These are phyloP conservation scores for Kuschelorhynchus macadamiae DNA, from an alignment of 2,888 invertebrate species.

Conservation along the genomic window DNA sequence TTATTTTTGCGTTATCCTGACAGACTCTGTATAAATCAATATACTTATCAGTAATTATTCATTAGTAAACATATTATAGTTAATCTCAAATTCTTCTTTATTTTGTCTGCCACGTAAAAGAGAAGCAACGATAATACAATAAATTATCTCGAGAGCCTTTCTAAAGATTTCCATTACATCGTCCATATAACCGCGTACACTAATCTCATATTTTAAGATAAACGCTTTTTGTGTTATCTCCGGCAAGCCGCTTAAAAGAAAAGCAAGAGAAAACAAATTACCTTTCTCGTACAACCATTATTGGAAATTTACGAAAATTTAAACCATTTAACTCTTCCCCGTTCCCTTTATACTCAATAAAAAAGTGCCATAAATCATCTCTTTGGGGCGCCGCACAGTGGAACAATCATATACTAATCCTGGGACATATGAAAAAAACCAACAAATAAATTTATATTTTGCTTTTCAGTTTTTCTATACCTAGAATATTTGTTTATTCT, in stretches of 20 bases:
- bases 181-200: slow-evolving; percentile 15
- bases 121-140: slow-evolving; percentile 11
- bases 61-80: no score
- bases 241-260: slow-evolving; percentile 18
- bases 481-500: no score
- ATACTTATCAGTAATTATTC: no score
- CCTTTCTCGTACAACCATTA: slow-evolving; percentile 37
- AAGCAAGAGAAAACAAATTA: slow-evolving; percentile 45
- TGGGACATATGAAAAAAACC: no score
- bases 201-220: slow-evolving; percentile 32
- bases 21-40: no score
- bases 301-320: slow-evolving; percentile 43
- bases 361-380: slow-evolving; percentile 47
- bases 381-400: no score
- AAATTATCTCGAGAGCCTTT: slow-evolving; percentile 24
- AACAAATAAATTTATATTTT: no score
- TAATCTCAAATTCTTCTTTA: no score
- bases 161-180: slow-evolving; percentile 30
- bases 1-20: no score
- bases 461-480: no score
- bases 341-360: slow-evolving; percentile 39
- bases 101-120: no score
- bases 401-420: no score
- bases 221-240: slow-evolving; percentile 22
- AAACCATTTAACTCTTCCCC: slow-evolving; percentile 46